Conservation (phyloP, 1,140 invertebrate genomes). For the Hycleus phaleratus region DNA sequence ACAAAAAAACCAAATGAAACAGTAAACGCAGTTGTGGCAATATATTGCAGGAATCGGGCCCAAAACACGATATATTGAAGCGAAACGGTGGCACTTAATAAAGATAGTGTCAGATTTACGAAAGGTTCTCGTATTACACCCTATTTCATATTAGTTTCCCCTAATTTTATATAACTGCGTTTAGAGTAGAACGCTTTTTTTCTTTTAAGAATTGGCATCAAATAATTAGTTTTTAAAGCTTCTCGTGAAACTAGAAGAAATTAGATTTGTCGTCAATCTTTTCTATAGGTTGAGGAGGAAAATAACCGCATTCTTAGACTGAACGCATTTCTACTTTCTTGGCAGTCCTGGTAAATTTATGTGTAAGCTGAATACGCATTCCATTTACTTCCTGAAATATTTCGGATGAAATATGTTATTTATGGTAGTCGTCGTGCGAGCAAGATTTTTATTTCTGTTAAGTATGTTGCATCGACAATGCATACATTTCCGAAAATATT, state of each 20-base stretch:
- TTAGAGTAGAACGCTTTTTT: neutral
- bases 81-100: constrained; percentile 12
- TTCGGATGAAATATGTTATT: constrained; percentile 29
- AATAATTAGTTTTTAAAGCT: neutral
- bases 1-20: no score
- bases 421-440: constrained; percentile 22
- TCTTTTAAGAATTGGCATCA: no score
- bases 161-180: constrained; percentile 2
- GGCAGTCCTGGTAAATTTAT: constrained; percentile 25
- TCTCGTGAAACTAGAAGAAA: neutral
- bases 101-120: constrained; percentile 15
- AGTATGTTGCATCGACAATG: constrained; percentile 24
- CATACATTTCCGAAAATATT: constrained; percentile 17
- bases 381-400: constrained; percentile 26
- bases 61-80: constrained; percentile 7
- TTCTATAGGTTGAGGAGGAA: constrained; percentile 16
- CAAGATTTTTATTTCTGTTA: constrained; percentile 26
- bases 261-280: neutral
- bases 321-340: constrained; percentile 12
- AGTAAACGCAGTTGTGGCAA: neutral
- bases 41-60: neutral
- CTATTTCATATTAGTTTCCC: neutral
- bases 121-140: constrained; percentile 11
- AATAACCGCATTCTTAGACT: constrained; percentile 27
- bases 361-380: constrained; percentile 31